These are phyloP conservation scores for Ophioderma brevispina DNA, from an alignment of 35 echinoderm and acorn worm genomes.

Conservation along the genomic window DNA sequence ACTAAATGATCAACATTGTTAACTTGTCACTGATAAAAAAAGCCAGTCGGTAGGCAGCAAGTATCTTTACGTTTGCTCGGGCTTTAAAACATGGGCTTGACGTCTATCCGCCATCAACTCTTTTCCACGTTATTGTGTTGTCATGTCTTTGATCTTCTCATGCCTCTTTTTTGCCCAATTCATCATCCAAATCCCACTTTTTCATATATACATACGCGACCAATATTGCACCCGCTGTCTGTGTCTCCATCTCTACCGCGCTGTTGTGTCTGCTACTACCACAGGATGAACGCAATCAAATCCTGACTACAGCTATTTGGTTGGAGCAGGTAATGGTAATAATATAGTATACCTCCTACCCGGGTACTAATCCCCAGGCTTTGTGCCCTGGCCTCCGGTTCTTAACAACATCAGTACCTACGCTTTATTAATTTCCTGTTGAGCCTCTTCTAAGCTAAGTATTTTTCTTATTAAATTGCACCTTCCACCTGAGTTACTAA, in stretches of 20 bases:
- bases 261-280: not conserved
- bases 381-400: too few species aligned
- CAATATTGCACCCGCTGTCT: not conserved
- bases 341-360: not conserved
- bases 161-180: not conserved
- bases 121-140: too few species aligned
- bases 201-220: not conserved
- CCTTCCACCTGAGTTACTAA: too few species aligned
- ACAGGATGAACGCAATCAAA: slow-evolving; percentile 92
- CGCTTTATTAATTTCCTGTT: not conserved
- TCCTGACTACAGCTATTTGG: slow-evolving; percentile 80
- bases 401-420: not conserved
- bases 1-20: too few species aligned
- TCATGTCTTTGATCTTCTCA: not conserved
- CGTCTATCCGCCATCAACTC: too few species aligned
- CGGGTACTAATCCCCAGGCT: too few species aligned
- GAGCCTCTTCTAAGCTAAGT: too few species aligned
- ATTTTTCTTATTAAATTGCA: too few species aligned
- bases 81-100: too few species aligned
- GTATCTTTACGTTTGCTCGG: too few species aligned
- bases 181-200: not conserved
- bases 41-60: too few species aligned
- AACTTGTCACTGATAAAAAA: too few species aligned
- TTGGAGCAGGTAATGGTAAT: slow-evolving; percentile 81
- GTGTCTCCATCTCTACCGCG: not conserved